Base-by-base conservation (phyloP, 1,140 invertebrate genomes). In the Halyomorpha halys region DNA sequence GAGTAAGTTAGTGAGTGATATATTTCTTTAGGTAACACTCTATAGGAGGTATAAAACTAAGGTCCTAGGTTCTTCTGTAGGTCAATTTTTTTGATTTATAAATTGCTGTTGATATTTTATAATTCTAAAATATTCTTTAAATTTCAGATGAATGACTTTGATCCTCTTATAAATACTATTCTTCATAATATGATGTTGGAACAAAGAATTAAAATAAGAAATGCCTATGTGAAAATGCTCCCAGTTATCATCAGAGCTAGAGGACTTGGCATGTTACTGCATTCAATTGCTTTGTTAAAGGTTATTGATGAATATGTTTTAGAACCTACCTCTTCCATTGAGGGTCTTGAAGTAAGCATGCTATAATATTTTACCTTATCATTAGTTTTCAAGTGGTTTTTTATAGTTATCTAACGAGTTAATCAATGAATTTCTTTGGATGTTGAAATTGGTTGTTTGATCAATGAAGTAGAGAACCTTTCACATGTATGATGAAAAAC, bases 101-200 rank as follows among this genome's bases (percentile, higher is more conserved):
- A 2, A 2, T 53, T 5, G 3, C 13, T 53, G 4, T 19, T 2
- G 6, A 11, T 19, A 23, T 19, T 47, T 47, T 16, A 14, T 16
- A 3, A 47, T 47, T 11, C 16, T 44, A 11, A 8, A 34, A 4
- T 30, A 16, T 25, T 19, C 2, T 54, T 51, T 21, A 30, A 39
- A 49, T 59, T 64, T 25, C 25, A 66, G 65, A 25, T 25, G 44
- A 51, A 45, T 34, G 27, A 47, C 5, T 64, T 59, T 21, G 65
- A 66, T 54, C 44, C 60, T 19, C 14, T 66, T 4, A 61, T 66
- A 11, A 27, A 25, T 5, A 64, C 5, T 15, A 59, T 59, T 53
- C 18, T 66, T 6, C 23, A 59, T 23, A 64, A 61, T 21, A 64
- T 66, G 62, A 39, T 59, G 11, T 6, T 60, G 14, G 65, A 64